Base-by-base conservation (phyloP, 2,797 vertebrate genomes). In the Todus mexicanus region DNA sequence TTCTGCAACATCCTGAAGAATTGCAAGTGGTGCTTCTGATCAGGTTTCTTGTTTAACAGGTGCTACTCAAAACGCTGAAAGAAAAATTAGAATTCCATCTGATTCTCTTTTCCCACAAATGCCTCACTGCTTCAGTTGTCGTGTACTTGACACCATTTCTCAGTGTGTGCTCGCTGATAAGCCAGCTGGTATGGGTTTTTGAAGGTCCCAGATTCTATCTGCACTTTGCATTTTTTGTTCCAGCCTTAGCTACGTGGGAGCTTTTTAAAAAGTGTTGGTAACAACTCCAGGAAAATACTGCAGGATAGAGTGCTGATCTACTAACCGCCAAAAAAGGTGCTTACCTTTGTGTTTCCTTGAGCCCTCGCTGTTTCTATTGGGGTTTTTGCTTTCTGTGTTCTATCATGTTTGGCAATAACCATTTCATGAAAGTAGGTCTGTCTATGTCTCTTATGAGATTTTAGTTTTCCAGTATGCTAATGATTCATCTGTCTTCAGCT, bases 341-440 rank as follows among this genome's bases (percentile, higher is more conserved):
- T 61, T 18, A 6, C 12, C 53, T 56, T 22, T 63, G 2, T 72
- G 14, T 66, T 89, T 66, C 40, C 35, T 56, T 75, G 29, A 11
- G 77, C 83, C 69, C 51, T 84, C 40, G 6, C 27, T 89, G 7
- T 76, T 95, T 77, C 53, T 89, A 3, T 65, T 68, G 14, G n/a
- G 77, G 9, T 87, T 92, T 94, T 90, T 87, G 51, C 90, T 80
- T 84, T 80, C 84, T 83, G 53, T 93, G 47, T 85, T 87, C 72
- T 78, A 38, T 82, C 65, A 19, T n/a, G 19, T 56, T 69, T 78
- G 51, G 43, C 66, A 93, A 47, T 91, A 91, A 53, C 33, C 73
- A 25, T 69, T 85, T 83, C 33, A 31, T 80, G 71, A 84, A 90
- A 87, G 69, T 53, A 63, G 54, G 54, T 85, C 90, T 90, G 77